Evolutionary conservation across 2,888 invertebrate species (phyloP).

Genomic region (Gymnoscelis rufifasciata): DNA sequence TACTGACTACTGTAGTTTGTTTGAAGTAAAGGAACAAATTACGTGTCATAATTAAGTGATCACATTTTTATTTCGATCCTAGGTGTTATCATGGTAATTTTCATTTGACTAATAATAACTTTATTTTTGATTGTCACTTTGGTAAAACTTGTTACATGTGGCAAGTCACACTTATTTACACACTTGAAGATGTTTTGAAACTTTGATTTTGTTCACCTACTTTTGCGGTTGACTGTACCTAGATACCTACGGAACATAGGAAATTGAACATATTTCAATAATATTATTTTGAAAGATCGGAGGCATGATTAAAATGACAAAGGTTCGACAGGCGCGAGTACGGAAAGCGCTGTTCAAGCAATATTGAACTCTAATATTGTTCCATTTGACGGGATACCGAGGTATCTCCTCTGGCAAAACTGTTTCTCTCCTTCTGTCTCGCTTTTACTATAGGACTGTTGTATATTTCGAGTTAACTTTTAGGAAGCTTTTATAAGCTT

Average conservation of each 20-base stretch:
- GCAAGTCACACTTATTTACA: too few species aligned
- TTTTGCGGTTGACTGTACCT: too few species aligned
- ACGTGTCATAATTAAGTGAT: too few species aligned
- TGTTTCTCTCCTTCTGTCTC: slow-evolving; percentile 54
- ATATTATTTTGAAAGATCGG: slow-evolving; percentile 76
- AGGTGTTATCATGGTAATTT: too few species aligned
- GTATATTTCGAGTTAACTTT: neutral
- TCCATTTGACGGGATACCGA: slow-evolving; percentile 38
- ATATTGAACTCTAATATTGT: slow-evolving; percentile 52
- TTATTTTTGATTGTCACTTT: too few species aligned
- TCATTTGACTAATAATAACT: too few species aligned
- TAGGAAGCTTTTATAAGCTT: neutral
- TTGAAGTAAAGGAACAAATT: too few species aligned
- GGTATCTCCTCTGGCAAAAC: slow-evolving; percentile 40
- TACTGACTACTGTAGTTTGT: too few species aligned
- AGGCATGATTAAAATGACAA: slow-evolving; percentile 77
- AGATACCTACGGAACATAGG: slow-evolving; percentile 56
- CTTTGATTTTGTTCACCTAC: too few species aligned
- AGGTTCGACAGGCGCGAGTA: slow-evolving; percentile 70
- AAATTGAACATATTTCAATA: slow-evolving; percentile 79
- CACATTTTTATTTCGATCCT: too few species aligned
- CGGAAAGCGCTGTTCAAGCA: slow-evolving; percentile 38
- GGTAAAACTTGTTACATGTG: too few species aligned
- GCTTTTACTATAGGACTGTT: slow-evolving; percentile 41
- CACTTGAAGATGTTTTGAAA: too few species aligned